phyloP scores from a whole-genome alignment of 1,140 invertebrate species.

The Tetramorium alpestre region DNA sequence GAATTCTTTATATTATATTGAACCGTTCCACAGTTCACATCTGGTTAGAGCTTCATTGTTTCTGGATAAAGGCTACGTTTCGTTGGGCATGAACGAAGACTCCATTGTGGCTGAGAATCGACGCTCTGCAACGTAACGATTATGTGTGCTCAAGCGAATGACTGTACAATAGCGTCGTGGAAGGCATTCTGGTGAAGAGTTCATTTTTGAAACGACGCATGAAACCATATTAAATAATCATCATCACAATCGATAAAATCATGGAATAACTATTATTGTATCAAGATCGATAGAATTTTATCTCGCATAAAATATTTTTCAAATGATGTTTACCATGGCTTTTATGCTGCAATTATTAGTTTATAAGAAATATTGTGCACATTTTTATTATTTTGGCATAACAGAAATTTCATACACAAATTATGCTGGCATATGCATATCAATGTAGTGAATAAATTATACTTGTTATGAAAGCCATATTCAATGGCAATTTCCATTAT shows the following conservation, averaged over 20 bases:
- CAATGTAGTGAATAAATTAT: background rate
- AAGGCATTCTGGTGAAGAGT: slow-evolving; percentile 24
- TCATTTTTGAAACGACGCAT: slow-evolving; percentile 26
- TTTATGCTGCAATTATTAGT: background rate
- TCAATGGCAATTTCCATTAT: background rate
- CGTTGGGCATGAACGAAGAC: slow-evolving; percentile 22
- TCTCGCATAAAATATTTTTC: background rate
- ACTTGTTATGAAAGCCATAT: background rate
- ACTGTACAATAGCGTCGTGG: slow-evolving; percentile 1
- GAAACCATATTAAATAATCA: slow-evolving; percentile 18
- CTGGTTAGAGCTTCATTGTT: slow-evolving; percentile 19
- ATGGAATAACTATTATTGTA: background rate
- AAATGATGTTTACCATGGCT: background rate
- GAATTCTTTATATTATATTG: slow-evolving; percentile 17
- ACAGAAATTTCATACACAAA: background rate
- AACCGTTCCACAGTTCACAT: background rate
- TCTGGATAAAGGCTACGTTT: slow-evolving; percentile 34
- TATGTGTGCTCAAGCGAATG: slow-evolving; percentile 37
- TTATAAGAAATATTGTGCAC: background rate
- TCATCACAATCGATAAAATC: background rate
- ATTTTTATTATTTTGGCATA: slow-evolving; percentile 11
- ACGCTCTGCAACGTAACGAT: slow-evolving; percentile 31
- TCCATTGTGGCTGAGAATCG: slow-evolving; percentile 34
- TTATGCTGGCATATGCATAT: background rate
- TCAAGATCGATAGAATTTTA: slow-evolving; percentile 3